Evolutionary conservation across 2,113 vertebrate species (phyloP).

Genomic region (Leptocoma aspasia): DNA sequence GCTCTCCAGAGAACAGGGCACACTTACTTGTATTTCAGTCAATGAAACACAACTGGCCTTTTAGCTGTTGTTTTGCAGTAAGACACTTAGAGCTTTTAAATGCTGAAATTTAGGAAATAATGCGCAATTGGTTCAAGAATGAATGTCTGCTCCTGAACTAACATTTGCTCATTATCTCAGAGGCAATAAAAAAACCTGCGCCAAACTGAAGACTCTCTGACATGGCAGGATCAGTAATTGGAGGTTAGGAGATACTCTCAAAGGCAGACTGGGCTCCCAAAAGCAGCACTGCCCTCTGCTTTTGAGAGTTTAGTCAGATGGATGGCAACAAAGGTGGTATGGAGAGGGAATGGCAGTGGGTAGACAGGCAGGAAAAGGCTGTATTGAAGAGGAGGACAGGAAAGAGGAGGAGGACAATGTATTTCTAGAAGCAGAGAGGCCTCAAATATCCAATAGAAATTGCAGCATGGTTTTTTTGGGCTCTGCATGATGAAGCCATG

Average conservation of each 20-base stretch:
- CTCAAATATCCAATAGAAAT: background rate
- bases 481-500: rapidly evolving
- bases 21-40: conserved; percentile 28
- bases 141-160: background rate
- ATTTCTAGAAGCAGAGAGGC: background rate
- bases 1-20: background rate
- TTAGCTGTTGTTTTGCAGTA: conserved; percentile 24
- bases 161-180: background rate
- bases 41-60: conserved; percentile 1
- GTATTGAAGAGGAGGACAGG: background rate
- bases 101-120: conserved; percentile 18
- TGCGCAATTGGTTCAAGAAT: background rate
- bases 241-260: background rate
- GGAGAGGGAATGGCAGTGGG: background rate
- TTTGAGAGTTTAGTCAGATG: background rate
- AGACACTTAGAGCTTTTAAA: background rate
- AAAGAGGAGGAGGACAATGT: background rate
- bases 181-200: background rate
- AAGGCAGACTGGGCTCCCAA: background rate
- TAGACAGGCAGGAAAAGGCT: background rate
- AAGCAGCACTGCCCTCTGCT: background rate
- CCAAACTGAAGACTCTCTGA: background rate
- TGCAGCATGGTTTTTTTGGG: rapidly evolving
- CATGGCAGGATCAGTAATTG: background rate
- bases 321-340: background rate